Evolutionary conservation across 2,113 vertebrate genomes (phyloP).

Genomic region (Dicrurus megarhynchus): DNA sequence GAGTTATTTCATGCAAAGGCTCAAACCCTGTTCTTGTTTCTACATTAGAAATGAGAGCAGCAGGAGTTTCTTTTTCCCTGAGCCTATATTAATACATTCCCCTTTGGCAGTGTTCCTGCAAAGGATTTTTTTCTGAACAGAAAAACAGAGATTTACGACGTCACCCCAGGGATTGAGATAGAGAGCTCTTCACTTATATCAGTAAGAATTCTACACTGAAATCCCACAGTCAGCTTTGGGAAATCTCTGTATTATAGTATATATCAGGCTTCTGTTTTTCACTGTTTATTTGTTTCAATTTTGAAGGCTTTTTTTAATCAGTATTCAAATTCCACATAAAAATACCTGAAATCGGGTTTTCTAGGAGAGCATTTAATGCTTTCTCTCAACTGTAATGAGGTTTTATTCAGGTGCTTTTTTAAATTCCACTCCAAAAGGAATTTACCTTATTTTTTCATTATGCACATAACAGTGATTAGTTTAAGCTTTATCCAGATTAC

Average conservation of each 20-base stretch:
- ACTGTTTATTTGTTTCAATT: neutral
- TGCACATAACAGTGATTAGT: neutral
- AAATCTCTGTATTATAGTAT: constrained; percentile 21
- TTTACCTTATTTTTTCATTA: constrained; percentile 43
- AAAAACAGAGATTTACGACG: neutral
- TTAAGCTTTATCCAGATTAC: constrained; percentile 54
- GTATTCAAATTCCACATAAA: neutral
- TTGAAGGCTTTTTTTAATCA: neutral
- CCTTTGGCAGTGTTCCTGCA: neutral
- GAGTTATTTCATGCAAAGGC: neutral
- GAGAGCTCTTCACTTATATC: constrained; percentile 17
- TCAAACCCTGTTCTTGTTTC: neutral
- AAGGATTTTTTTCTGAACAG: constrained; percentile 29
- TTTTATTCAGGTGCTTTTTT: constrained; percentile 5
- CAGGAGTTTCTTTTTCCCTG: neutral
- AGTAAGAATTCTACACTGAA: neutral
- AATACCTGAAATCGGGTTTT: neutral
- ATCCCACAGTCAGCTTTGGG: constrained; percentile 17
- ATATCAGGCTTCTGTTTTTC: neutral
- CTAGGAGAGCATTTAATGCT: neutral
- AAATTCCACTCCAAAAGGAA: neutral
- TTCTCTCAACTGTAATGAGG: neutral
- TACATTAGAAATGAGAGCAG: neutral
- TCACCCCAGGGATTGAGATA: constrained; percentile 1
- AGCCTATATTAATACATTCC: constrained; percentile 3